A percentile compares a stretch with the other conserved stretches of the same genome.
phyloP scores from a whole-genome alignment of 2,797 vertebrate genomes.

The Neosilurus hyrtlii region DNA sequence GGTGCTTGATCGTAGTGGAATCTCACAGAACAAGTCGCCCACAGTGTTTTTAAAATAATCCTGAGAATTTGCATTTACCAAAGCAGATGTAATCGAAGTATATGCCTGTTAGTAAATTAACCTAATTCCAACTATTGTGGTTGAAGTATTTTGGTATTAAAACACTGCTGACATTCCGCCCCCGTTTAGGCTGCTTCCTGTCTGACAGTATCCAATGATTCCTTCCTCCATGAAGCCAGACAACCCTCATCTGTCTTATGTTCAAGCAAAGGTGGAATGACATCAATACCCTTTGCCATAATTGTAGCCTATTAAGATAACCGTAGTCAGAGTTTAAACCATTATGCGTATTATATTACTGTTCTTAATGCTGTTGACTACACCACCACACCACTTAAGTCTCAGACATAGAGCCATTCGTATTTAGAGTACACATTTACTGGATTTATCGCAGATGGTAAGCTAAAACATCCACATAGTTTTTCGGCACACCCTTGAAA shows the following conservation, averaged over 20 bases:
- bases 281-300: conserved; percentile 15
- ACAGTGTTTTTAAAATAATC: not conserved
- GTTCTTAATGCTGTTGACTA: conserved; percentile 22
- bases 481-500: conserved; percentile 38
- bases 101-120: not conserved
- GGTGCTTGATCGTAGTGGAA: conserved; percentile 2
- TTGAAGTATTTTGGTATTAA: not conserved
- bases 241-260: not conserved
- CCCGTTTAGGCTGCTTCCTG: not conserved
- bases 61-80: not conserved
- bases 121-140: not conserved
- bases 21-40: conserved; percentile 3
- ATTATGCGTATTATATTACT: not conserved
- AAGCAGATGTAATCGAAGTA: not conserved
- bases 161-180: not conserved
- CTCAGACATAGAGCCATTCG: not conserved
- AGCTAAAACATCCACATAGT: conserved; percentile 41
- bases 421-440: conserved; percentile 20
- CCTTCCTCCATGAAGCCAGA: not conserved
- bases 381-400: not conserved
- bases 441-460: conserved; percentile 48
- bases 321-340: not conserved
- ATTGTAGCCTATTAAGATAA: conserved; percentile 18
- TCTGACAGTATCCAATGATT: not conserved
- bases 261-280: not conserved